A percentile compares a stretch with the other conserved stretches of the same genome.
Conservation (phyloP, 2,797 vertebrate species). For the Margarornis squamiger region DNA sequence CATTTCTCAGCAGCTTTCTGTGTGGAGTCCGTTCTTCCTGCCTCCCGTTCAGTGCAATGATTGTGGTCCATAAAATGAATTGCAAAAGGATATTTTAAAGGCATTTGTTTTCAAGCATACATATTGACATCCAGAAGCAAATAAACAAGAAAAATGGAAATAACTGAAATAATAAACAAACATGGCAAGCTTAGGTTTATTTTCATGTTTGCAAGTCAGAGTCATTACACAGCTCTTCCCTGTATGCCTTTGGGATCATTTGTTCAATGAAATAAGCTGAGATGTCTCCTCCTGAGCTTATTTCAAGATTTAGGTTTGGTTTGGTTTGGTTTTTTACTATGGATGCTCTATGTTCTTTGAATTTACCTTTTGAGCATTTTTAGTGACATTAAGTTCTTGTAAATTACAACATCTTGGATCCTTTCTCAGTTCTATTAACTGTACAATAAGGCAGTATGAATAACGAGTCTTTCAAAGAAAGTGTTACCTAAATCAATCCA, state of each 20-base stretch:
- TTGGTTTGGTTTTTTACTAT: background rate
- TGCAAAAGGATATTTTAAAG: background rate
- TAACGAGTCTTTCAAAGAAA: background rate
- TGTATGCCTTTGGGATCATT: background rate
- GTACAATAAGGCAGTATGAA: background rate
- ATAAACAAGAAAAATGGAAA: background rate
- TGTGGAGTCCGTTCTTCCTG: rapidly evolving
- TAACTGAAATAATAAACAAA: background rate
- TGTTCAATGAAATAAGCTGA: background rate
- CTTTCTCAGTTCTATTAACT: background rate
- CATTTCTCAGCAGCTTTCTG: background rate
- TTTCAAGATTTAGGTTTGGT: background rate
- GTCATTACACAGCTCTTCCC: background rate
- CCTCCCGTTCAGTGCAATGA: background rate
- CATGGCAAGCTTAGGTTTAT: background rate
- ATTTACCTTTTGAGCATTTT: background rate
- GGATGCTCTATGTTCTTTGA: background rate
- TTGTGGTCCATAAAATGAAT: background rate
- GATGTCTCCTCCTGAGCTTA: background rate
- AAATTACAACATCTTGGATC: background rate
- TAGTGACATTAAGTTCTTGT: background rate
- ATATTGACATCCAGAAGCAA: background rate
- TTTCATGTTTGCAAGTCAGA: background rate
- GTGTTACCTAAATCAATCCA: background rate
- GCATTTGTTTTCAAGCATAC: background rate